Evolutionary conservation across 2,797 vertebrate genomes (phyloP), one percentile per base, ranked within the genome.

Genomic region (Oophaga sylvatica): DNA sequence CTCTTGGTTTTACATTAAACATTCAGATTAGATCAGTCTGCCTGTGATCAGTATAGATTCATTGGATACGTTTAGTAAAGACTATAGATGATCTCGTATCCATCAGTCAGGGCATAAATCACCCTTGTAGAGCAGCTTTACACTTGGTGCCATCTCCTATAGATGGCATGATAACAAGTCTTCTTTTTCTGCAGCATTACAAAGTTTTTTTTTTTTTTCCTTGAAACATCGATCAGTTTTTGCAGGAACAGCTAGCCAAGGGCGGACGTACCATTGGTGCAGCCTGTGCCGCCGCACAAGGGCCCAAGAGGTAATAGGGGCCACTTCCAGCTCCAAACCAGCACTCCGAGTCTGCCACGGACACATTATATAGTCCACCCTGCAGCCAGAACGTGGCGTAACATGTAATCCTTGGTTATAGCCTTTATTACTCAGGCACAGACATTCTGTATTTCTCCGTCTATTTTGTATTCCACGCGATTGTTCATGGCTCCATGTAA

Each of bases 1-100:
- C 10, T 76, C 59, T 80, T 80, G 67, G 19, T 80, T 83, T 80
- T 81, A 83, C 76, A 59, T 82, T 31, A 62, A 86, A 45, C 57
- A 26, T 63, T 68, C 75, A 45, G 79, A 86, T 12, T 73, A 11
- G 13, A 31, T 77, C 59, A 53, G 9, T 81, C 20, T 26, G 26
- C 26, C 26, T 80, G 79, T 45, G 9, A 48, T 56, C 63, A 10
- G 41, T 26, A 45, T n/a, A n/a, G 53, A 60, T 41, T 22, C 29
- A 41, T 62, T 45, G 57, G 1, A 70, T 59, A 31, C 26, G 15
- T 65, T 19, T 48, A 7, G 31, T 15, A 15, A n/a, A 13, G 41
- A 41, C 35, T 41, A 3, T 41, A 41, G 3, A 53, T 22, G 11
- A 53, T 45, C 45, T 22, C 41, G 3, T 67, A 26, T 12, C 26